Evolutionary conservation across 2,797 vertebrate genomes (phyloP), one percentile per base, ranked within the genome.

Genomic region (Decapterus maruadsi): DNA sequence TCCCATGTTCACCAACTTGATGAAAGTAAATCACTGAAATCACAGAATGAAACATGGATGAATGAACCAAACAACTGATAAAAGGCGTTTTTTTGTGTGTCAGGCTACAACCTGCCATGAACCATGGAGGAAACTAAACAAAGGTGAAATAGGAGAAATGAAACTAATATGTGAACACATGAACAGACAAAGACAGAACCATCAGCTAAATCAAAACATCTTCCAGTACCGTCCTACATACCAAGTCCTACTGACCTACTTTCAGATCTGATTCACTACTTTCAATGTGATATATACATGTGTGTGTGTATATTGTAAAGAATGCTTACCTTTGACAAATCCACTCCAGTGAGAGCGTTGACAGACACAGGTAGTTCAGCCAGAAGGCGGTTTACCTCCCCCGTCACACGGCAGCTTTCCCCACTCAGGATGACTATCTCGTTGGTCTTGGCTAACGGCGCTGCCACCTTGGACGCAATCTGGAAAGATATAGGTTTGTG

Each of bases 381-480:
- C 51, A 54, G 16, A 29, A 54, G 51, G 51, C 51, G 51, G 51
- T 54, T 54, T 2, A 54, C 51, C 22, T 54, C 51, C 1, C 51
- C 51, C 3, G 12, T 54, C 51, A 54, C 22, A 2, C 51, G 13
- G 89, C 56, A 93, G 72, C 92, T 89, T 2, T 98, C 97, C 0
- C 98, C 97, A 0, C 96, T 96, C 62, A 99, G 96, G 87, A 99
- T 96, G 62, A 99, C 93, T 0, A 99, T 98, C 94, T 99, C 98
- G 0, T 94, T 96, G 48, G 97, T 96, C 91, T 80, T 96, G 80
- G 95, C 90, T 78, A 99, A 92, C 0, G 98, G 98, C 3, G 97
- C 97, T 0, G 98, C 91, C 53, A 98, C 95, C 83, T 97, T 96
- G 82, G 90, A 89, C 50, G 98, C 96, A 0, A 99, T 97, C 98